Evolutionary conservation across 2,797 vertebrate species (phyloP).

Genomic region (Syngnathus acus): DNA sequence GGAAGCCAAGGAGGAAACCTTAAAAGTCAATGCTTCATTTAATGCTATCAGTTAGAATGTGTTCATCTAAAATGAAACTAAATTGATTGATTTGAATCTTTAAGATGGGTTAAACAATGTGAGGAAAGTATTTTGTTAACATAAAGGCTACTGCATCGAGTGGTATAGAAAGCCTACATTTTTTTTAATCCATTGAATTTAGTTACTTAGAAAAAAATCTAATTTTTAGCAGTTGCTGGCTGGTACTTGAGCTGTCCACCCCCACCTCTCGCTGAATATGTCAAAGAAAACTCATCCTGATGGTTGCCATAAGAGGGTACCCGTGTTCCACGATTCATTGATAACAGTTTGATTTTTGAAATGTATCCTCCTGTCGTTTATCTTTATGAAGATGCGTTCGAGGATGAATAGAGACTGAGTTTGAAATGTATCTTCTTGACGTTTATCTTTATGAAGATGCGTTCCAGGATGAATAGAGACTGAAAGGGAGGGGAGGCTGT

Average conservation of each 20-base stretch:
- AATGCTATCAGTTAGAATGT: neutral
- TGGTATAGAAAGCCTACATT: neutral
- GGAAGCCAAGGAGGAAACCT: conserved; percentile 8
- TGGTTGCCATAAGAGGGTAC: conserved; percentile 71
- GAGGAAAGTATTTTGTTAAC: too few relatives aligned
- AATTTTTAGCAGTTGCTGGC: neutral
- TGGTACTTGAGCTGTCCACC: neutral
- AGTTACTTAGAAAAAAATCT: neutral
- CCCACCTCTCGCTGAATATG: neutral
- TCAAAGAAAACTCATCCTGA: conserved; percentile 1
- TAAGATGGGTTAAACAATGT: neutral
- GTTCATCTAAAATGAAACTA: neutral
- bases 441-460: neutral
- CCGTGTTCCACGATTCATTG: conserved; percentile 56
- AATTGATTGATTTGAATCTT: neutral
- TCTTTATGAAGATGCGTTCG: neutral
- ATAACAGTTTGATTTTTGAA: conserved; percentile 22
- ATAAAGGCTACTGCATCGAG: neutral
- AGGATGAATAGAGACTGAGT: too few relatives aligned
- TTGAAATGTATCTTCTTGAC: neutral
- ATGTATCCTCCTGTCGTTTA: neutral
- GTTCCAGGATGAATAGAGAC: too few relatives aligned
- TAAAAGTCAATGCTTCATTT: neutral
- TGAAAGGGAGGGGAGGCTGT: conserved; percentile 2
- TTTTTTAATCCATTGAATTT: too few relatives aligned